Base-by-base conservation (phyloP, 2,797 vertebrate species). In the Limnodromus scolopaceus region DNA sequence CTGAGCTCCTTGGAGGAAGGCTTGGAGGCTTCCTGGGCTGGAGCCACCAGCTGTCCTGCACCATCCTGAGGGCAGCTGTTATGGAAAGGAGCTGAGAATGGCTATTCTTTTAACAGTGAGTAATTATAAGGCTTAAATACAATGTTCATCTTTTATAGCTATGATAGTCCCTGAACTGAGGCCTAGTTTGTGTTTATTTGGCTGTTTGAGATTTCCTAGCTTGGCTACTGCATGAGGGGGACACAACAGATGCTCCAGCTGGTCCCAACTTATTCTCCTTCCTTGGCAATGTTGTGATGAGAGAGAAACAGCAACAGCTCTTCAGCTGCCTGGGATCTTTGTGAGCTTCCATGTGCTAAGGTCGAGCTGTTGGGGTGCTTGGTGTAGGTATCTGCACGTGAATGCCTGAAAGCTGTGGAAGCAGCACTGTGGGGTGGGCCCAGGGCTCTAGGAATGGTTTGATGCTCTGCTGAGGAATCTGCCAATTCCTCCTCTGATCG, bases 261-360 rank as follows among this genome's bases (percentile, higher is more conserved):
- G 11, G 3, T 36, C 23, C 25, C 1, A 5, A 1, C 16, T 61
- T 53, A 51, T 16, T 79, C 6, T 5, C 20, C 2, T 49, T 80
- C 12, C 11, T 46, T 81, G 34, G 53, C 6, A 46, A 5, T 54
- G 13, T 0, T 5, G 2, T 12, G 11, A 8, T 1, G 16, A 39
- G 24, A 71, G 12, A 68, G n/a, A 77, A 90, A 65, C 3, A 53
- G 1, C 9, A 72, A 10, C 8, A 60, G 17, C 15, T 85, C 16
- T 91, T 84, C 36, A 58, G 9, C 18, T 85, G 27, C 30, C 15
- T 51, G 46, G 30, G 9, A 2, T 84, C 76, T 89, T 57, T 64
- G 69, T 77, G 55, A 34, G 22, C 17, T 75, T 70, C 24, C 4
- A 2, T 1, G 11, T 30, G 39, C n/a, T 49, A 34, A 25, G 36